Evolutionary conservation across 2,888 invertebrate genomes (phyloP).

Genomic region (Pediacus dermestoides): DNA sequence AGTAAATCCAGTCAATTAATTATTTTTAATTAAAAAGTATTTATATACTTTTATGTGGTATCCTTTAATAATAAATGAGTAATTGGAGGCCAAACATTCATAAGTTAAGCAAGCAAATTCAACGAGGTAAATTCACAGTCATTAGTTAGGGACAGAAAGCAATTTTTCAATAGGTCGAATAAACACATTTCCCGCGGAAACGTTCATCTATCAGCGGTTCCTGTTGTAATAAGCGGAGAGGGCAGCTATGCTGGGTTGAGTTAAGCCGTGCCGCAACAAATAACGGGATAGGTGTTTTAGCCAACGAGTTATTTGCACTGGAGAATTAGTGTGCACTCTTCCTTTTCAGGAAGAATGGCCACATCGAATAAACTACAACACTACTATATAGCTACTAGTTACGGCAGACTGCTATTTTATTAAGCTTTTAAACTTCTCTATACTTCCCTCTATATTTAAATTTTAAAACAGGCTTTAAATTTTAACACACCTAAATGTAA

Average conservation of each 20-base stretch:
- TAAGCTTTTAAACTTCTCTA: conserved; percentile 4
- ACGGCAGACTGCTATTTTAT: conserved; percentile 4
- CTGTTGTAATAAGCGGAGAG: conserved; percentile 39
- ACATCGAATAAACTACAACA: conserved; percentile 1
- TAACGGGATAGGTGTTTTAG: conserved; percentile 34
- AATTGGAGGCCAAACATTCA: no score
- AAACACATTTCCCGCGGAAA: conserved; percentile 43
- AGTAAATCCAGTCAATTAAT: no score
- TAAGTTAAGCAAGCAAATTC: conserved; percentile 5
- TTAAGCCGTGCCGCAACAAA: conserved; percentile 20
- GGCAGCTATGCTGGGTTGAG: conserved; percentile 13
- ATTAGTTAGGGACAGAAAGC: conserved; percentile 30
- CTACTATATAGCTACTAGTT: background rate
- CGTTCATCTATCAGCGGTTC: conserved; percentile 45
- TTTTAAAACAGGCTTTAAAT: conserved; percentile 3
- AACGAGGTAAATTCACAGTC: conserved; percentile 5
- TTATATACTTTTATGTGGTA: no score
- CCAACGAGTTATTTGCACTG: conserved; percentile 32
- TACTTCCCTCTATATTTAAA: background rate
- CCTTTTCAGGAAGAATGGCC: conserved; percentile 29
- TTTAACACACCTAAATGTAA: conserved; percentile 1
- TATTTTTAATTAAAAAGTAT: no score
- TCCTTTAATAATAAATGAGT: no score
- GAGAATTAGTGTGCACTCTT: conserved; percentile 35
- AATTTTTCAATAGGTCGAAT: conserved; percentile 46